These are phyloP conservation scores for Uloborus plumipes DNA, from an alignment of 2,888 invertebrate species.

Conservation along the genomic window DNA sequence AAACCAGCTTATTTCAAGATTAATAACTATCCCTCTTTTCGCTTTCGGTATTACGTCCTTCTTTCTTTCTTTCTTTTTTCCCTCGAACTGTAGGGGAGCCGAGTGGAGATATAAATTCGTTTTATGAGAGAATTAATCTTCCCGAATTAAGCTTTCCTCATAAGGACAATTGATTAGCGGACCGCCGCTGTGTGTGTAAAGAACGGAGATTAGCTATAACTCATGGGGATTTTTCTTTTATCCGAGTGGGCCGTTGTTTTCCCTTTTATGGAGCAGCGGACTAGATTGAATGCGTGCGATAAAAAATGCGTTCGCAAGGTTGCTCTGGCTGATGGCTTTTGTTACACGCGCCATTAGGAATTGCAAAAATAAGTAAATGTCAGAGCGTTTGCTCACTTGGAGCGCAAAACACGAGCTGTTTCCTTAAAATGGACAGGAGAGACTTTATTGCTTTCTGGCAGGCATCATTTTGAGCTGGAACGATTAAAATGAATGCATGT, in stretches of 20 bases:
- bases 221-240: conserved; percentile 12
- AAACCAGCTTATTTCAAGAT: conserved; percentile 50
- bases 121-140: conserved; percentile 53
- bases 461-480: too few species aligned
- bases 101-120: conserved; percentile 40
- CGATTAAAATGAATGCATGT: too few species aligned
- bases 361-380: too few species aligned
- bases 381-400: too few species aligned
- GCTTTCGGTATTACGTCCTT: conserved; percentile 27
- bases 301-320: conserved; percentile 3
- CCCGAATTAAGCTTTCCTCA: conserved; percentile 48
- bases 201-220: conserved; percentile 45
- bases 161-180: conserved; percentile 40
- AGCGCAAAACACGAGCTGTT: too few species aligned
- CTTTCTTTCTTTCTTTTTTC: background rate
- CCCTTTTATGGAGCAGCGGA: background rate
- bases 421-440: too few species aligned
- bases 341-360: too few species aligned
- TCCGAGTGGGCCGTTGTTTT: conserved; percentile 10
- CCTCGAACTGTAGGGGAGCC: conserved; percentile 3
- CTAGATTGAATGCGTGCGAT: background rate
- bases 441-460: too few species aligned
- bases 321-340: too few species aligned
- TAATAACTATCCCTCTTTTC: conserved; percentile 16
- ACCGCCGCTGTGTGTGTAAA: conserved; percentile 30